These are phyloP conservation scores for Chelmon rostratus DNA, from an alignment of 2,797 vertebrate genomes.

Conservation along the genomic window DNA sequence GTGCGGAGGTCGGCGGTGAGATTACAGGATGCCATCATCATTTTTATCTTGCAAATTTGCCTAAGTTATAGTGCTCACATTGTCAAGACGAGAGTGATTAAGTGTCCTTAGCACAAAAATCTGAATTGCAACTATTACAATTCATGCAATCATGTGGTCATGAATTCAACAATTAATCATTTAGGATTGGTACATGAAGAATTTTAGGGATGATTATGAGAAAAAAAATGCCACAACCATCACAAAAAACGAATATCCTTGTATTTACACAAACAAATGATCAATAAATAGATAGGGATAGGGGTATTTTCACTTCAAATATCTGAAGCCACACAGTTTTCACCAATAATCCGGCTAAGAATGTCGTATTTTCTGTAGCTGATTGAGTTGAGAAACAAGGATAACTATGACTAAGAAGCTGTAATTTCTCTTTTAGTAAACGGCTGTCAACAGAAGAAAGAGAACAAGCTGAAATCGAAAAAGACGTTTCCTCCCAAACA, in stretches of 20 bases:
- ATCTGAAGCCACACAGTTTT: background rate
- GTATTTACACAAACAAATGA: background rate
- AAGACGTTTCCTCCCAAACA: slow-evolving; percentile 38
- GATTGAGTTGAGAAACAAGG: slow-evolving; percentile 15
- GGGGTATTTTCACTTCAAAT: background rate
- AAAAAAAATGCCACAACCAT: background rate
- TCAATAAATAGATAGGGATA: background rate
- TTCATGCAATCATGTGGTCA: background rate
- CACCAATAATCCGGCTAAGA: background rate
- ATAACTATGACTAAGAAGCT: slow-evolving; percentile 2
- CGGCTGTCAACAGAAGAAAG: slow-evolving; percentile 48
- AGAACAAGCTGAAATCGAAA: slow-evolving; percentile 8
- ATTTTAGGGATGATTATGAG: background rate
- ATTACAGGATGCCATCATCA: background rate
- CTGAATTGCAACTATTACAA: slow-evolving; percentile 5
- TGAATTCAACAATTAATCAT: background rate
- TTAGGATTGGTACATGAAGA: background rate
- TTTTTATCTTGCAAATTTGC: slow-evolving; percentile 7
- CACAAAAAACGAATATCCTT: background rate
- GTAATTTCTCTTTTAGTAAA: slow-evolving; percentile 18
- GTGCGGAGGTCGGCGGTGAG: background rate
- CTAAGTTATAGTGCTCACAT: slow-evolving; percentile 1
- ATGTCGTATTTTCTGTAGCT: slow-evolving; percentile 1
- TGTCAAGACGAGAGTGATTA: background rate
- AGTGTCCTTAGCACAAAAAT: background rate